A percentile compares a stretch with the other conserved stretches of the same genome.
Conservation (phyloP, 2,113 vertebrate genomes). For the Campylomormyrus numenius region DNA sequence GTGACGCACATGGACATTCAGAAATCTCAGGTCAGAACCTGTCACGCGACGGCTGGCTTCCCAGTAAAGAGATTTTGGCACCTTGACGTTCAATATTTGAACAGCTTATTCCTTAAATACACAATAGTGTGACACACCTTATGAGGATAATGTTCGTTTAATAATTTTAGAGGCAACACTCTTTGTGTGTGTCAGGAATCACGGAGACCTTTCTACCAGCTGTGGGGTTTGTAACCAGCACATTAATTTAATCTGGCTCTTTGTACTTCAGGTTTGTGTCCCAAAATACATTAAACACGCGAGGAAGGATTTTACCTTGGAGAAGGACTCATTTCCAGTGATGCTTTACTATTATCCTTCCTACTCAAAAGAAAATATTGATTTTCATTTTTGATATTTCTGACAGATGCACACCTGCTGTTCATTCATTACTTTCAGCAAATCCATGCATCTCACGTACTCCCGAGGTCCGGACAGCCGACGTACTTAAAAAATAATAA, state of each 20-base stretch:
- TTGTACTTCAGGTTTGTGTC: not conserved
- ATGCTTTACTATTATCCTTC: not conserved
- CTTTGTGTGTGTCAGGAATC: not conserved
- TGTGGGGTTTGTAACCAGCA: not conserved
- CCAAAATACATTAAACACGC: not conserved
- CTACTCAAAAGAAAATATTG: not conserved
- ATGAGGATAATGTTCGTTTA: not conserved
- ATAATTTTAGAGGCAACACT: not conserved
- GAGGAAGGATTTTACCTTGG: not conserved
- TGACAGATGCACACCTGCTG: not conserved
- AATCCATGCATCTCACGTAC: not conserved
- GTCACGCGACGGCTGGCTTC: not conserved
- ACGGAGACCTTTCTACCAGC: not conserved
- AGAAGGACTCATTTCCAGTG: not conserved
- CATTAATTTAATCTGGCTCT: not conserved
- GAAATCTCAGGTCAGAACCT: not conserved
- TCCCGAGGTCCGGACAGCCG: not conserved
- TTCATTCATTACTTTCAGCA: not conserved
- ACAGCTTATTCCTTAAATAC: not conserved
- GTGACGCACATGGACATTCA: not conserved
- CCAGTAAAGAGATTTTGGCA: not conserved
- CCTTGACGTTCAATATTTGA: not conserved
- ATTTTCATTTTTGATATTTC: not conserved
- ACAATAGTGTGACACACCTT: not conserved
- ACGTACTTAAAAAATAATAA: not conserved